Conservation (phyloP, 2,797 vertebrate species). For the Falco berigora region DNA sequence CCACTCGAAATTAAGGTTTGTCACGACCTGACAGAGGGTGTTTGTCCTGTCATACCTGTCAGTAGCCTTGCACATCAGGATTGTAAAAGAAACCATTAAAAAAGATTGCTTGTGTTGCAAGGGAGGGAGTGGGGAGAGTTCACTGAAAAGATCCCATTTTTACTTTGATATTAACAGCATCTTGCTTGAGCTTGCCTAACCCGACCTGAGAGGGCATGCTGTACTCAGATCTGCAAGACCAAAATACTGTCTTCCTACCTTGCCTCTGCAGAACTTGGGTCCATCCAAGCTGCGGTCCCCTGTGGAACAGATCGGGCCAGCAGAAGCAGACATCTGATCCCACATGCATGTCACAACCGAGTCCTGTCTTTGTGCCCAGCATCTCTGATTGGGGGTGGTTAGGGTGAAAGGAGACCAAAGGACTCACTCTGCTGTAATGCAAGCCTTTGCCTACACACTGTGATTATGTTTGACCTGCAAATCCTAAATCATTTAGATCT, state of each 20-base stretch:
- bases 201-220: neutral
- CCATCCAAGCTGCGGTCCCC: neutral
- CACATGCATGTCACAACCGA: neutral
- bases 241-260: neutral
- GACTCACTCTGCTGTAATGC: neutral
- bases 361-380: neutral
- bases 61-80: neutral
- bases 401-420: neutral
- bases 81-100: constrained; percentile 32
- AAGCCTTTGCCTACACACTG: neutral
- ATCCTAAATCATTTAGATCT: neutral
- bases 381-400: neutral
- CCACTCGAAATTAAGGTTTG: constrained; percentile 9
- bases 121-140: neutral
- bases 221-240: neutral
- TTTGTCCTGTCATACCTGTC: neutral
- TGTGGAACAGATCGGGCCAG: neutral
- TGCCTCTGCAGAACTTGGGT: accelerated
- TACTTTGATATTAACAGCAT: neutral
- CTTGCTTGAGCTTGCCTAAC: neutral
- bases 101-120: constrained; percentile 41
- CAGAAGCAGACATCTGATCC: neutral
- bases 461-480: neutral
- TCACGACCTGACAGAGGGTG: neutral
- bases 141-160: neutral